Evolutionary conservation across 2,888 invertebrate genomes (phyloP).

Genomic region (Embidobia sp.): DNA sequence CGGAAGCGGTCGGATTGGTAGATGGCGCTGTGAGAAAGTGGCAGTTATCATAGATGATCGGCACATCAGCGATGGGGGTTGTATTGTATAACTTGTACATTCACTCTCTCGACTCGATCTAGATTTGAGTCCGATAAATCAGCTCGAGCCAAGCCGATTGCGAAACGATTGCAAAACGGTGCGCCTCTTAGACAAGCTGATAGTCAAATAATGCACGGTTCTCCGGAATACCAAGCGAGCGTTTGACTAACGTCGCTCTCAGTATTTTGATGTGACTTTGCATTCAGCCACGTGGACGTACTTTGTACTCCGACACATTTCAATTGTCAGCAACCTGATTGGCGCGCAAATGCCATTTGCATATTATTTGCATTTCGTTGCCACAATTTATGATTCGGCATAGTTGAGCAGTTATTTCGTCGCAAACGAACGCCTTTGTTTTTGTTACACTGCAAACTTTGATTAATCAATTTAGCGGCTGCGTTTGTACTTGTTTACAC

Average conservation of each 20-base stretch:
- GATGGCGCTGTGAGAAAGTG: slow-evolving; percentile 33
- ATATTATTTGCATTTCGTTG: slow-evolving; percentile 55
- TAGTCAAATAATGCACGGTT: slow-evolving; percentile 63
- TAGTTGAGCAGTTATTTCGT: slow-evolving; percentile 14
- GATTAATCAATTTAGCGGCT: slow-evolving; percentile 22
- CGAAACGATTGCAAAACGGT: slow-evolving; percentile 65
- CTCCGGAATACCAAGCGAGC: slow-evolving; percentile 44
- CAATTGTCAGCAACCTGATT: slow-evolving; percentile 49
- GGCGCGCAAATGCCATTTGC: slow-evolving; percentile 44
- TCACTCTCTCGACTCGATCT: slow-evolving; percentile 61
- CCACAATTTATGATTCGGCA: slow-evolving; percentile 36
- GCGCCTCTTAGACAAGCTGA: slow-evolving; percentile 62
- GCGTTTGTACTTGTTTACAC: too few species aligned
- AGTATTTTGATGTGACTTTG: slow-evolving; percentile 52
- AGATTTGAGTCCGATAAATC: slow-evolving; percentile 66
- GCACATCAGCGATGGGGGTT: slow-evolving; percentile 42
- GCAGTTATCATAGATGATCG: slow-evolving; percentile 43
- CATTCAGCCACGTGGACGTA: slow-evolving; percentile 36
- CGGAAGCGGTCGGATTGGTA: too few species aligned
- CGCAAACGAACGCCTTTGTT: neutral
- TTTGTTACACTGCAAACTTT: neutral
- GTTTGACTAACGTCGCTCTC: slow-evolving; percentile 38
- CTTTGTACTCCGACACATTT: slow-evolving; percentile 57
- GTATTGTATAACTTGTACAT: slow-evolving; percentile 51
- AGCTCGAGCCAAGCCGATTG: slow-evolving; percentile 62